Conservation (phyloP, 2,113 vertebrate genomes). For the Sinosuthora webbiana region DNA sequence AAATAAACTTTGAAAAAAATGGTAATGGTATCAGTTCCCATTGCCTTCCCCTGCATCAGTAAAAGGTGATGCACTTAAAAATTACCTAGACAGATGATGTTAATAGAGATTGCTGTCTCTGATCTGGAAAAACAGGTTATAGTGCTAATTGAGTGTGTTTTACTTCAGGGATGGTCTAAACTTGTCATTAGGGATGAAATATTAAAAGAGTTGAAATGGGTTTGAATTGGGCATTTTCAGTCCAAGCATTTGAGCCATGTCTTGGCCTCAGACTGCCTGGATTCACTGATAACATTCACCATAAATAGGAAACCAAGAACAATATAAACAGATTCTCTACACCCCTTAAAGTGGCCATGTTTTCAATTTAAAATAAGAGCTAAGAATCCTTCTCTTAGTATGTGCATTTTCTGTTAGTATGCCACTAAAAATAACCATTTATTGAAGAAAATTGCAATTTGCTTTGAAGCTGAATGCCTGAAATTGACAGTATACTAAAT, state of each 20-base stretch:
- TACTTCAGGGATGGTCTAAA: neutral
- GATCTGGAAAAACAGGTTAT: neutral
- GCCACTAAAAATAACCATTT: neutral
- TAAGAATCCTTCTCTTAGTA: neutral
- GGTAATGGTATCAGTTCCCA: neutral
- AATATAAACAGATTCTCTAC: neutral
- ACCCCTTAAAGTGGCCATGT: neutral
- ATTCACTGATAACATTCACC: neutral
- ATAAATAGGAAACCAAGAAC: neutral
- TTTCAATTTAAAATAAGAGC: neutral
- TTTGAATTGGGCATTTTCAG: neutral
- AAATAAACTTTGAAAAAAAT: neutral
- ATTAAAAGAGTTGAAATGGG: neutral
- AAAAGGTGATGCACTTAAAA: neutral
- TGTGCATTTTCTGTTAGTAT: neutral
- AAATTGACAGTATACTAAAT: neutral
- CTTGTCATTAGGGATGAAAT: neutral
- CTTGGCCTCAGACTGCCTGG: neutral
- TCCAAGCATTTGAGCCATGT: neutral
- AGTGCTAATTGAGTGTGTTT: neutral
- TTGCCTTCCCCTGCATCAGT: neutral
- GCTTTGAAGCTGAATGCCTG: neutral
- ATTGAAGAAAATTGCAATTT: conserved; percentile 16
- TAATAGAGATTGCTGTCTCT: neutral
- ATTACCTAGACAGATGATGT: neutral